Base-by-base conservation (phyloP, 2,888 invertebrate species). In the Apamea anceps region DNA sequence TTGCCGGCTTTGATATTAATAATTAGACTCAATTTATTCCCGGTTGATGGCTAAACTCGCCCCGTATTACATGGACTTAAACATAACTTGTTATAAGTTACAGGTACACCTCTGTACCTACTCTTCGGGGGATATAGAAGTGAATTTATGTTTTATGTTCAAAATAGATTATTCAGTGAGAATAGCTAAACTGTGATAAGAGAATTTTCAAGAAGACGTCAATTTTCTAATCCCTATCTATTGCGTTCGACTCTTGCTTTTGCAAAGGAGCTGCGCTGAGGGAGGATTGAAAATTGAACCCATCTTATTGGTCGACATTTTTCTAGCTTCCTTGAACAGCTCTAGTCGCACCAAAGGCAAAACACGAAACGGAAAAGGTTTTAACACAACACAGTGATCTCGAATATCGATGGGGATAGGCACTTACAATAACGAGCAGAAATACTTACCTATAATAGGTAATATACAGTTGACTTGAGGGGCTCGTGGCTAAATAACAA, bases 151-250 rank as follows among this genome's bases (percentile, higher is more conserved):
- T 48, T 15, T 48, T 48, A 48, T 51, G 18, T 51, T 51, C 18
- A 65, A 67, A 81, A 81, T 57, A 4, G 32, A 28, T 5, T 10
- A n/a, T 75, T 37, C 21, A 10, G 5, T 68, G 62, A 54, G 15
- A 48, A 45, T 57, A 21, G 15, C 2, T 21, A 57, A 57, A 57
- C 8, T 13, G 15, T 18, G n/a, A 51, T 57, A 48, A 51, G 25
- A 63, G 12, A 48, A 54, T 62, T 62, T 80, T 68, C 42, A n/a
- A 51, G 42, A 4, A 62, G 45, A 45, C 21, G 0, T 51, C 10
- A 5, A 2, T 18, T 57, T 66, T 10, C 3, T 60, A 42, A 25
- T 37, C 45, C 32, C 10, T 10, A 65, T 66, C 25, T 42, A 32
- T 32, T 42, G 32, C n/a, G 18, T 51, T 62, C 3, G 42, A 28